Evolutionary conservation across 2,888 invertebrate genomes (phyloP).

Genomic region (Scelioninae gen. 1): DNA sequence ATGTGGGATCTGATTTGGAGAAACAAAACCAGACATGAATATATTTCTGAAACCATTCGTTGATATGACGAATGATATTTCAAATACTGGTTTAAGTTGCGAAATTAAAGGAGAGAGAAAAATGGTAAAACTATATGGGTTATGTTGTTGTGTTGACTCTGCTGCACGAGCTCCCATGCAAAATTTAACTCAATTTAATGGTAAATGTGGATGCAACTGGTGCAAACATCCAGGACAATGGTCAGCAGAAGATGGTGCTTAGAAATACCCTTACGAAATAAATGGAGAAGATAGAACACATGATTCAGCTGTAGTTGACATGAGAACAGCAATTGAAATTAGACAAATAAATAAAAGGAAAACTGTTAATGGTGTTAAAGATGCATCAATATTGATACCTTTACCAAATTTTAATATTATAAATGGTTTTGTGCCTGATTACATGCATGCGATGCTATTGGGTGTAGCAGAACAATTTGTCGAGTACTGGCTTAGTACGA

Average conservation of each 20-base stretch:
- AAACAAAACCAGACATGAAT: constrained; percentile 34
- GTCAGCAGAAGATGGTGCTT: constrained; percentile 7
- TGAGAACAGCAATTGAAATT: constrained; percentile 17
- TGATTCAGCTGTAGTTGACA: constrained; percentile 13
- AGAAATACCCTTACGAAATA: constrained; percentile 38
- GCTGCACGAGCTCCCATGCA: constrained; percentile 56
- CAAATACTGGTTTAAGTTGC: constrained; percentile 39
- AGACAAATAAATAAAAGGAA: constrained; percentile 30
- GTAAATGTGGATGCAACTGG: no score
- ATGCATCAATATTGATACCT: constrained; percentile 32
- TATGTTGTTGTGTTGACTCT: constrained; percentile 32
- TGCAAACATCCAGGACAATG: constrained; percentile 14
- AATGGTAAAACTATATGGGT: constrained; percentile 44
- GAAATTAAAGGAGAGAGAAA: constrained; percentile 36
- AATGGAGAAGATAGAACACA: constrained; percentile 16
- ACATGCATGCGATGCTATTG: constrained; percentile 68
- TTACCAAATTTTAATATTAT: constrained; percentile 65
- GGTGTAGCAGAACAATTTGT: constrained; percentile 62
- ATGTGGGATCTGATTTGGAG: constrained; percentile 21
- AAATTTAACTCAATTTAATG: constrained; percentile 4
- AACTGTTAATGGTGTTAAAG: constrained; percentile 35
- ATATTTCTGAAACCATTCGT: constrained; percentile 62
- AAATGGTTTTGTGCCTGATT: constrained; percentile 38
- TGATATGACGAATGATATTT: constrained; percentile 52
- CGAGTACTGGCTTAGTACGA: constrained; percentile 54